Base-by-base conservation (phyloP, 2,888 invertebrate genomes). In the Crocallis elinguaria region DNA sequence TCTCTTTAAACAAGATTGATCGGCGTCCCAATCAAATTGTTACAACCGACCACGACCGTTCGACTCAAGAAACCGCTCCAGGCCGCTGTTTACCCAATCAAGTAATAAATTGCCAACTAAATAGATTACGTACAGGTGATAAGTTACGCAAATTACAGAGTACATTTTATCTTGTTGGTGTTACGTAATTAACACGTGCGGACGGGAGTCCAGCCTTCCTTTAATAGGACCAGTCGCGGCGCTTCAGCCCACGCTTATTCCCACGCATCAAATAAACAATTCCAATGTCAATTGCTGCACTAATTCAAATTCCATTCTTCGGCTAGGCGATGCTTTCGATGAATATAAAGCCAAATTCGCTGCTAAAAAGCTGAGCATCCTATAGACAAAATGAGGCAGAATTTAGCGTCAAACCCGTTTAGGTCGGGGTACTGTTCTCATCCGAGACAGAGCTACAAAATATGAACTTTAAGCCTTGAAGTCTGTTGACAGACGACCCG, bases 161-260 rank as follows among this genome's bases (percentile, higher is more conserved):
- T 46, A 49, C 61, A 45, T 44, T 51, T 46, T 58, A 58, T 49
- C 48, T 44, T 49, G 41, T 35, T 38, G 56, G 43, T 48, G 33
- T 50, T 49, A 41, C 52, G 70, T 71, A 85, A 85, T 85, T 82
- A 85, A 66, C 84, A 84, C 80, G 77, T 80, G 71, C 64, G 27
- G 38, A 32, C 23, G 7, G 36, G 16, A 16, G 17, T 2, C 62
- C 61, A 64, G 67, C 63, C 66, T 65, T 25, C 25, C 69, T 59
- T 62, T 63, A 43, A 51, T 35, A 45, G 38, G 33, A 37, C 17
- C n/a, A 42, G 14, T 58, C 37, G 51, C 67, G 75, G 77, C 81
- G 79, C 79, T 69, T 73, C 77, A 70, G 43, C 82, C 82, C 73
- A 86, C 84, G 61, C 69, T 13, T 42, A 60, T 49, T 27, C 76